Base-by-base conservation (phyloP, 1,140 invertebrate species). In the Gryllus bimaculatus region DNA sequence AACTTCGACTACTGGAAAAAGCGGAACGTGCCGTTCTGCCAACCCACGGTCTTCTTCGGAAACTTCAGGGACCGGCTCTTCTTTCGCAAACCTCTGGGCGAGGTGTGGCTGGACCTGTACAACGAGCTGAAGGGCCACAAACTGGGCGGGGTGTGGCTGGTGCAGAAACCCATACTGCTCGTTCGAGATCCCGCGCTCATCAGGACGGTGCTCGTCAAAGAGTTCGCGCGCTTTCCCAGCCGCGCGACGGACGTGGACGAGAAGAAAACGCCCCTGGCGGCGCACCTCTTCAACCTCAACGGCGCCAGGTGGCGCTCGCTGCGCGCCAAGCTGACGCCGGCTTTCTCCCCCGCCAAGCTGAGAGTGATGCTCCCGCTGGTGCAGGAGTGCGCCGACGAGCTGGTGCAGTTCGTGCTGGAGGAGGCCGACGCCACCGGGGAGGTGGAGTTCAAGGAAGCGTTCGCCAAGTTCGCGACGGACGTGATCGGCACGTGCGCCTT, bases 401-500 rank as follows among this genome's bases (percentile, higher is more conserved):
- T 89, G 20, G 83, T 87, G 49, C 15, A 83, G 0, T 83, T 86
- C 77, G 81, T 88, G 7, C 83, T 85, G 8, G 82, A 85, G 47
- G 48, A 84, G 8, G 80, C 82, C 8, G 79, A 83, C 26, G 84
- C 84, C 75, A 85, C 86, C 78, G 82, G 84, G 48, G 82, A 83
- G 12, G 84, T 89, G 39, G 88, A 89, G 81, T 84, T 88, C 26
- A 85, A 88, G 83, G 85, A 87, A 81, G 66, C 88, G 0, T 26
- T 88, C 76, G 85, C 84, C 6, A 85, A 86, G 74, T 90, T 87
- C 78, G 86, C 87, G 0, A 89, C 87, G 10, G 89, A 90, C 81
- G 86, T 89, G 12, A 90, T 90, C 79, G 89, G 87, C 1, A 86
- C 86, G 0, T 88, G 87, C 78, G 89, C 87, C 10, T 91, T 91